A percentile compares a stretch with the other conserved stretches of the same genome.
Conservation (phyloP, 2,888 invertebrate species). For the Vanessa cardui region DNA sequence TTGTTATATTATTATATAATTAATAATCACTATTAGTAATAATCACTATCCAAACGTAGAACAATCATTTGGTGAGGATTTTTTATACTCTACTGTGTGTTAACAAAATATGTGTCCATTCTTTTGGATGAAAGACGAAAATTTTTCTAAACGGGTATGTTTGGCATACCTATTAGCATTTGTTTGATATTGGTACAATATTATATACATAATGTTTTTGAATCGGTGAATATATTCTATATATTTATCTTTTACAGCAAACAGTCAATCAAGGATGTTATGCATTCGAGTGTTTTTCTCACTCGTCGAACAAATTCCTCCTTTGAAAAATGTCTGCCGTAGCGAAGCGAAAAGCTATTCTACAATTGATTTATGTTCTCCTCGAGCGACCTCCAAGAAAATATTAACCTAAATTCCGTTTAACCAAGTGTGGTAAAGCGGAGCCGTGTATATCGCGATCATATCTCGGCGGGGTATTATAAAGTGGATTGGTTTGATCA, state of each 20-base stretch:
- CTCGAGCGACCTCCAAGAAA: slow-evolving; percentile 15
- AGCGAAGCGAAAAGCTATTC: slow-evolving; percentile 14
- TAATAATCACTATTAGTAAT: not conserved
- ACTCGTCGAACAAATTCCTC: slow-evolving; percentile 17
- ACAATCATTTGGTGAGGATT: too few relatives aligned
- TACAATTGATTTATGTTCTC: slow-evolving; percentile 32
- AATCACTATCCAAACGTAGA: too few relatives aligned
- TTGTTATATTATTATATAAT: slow-evolving; percentile 40
- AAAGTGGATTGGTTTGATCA: slow-evolving; percentile 18
- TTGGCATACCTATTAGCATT: too few relatives aligned
- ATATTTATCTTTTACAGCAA: not conserved
- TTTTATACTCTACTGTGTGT: too few relatives aligned
- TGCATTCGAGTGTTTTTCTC: slow-evolving; percentile 1
- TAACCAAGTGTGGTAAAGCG: slow-evolving; percentile 5
- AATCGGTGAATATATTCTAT: too few relatives aligned
- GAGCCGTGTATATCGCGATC: slow-evolving; percentile 13
- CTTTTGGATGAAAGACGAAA: too few relatives aligned
- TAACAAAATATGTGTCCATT: too few relatives aligned
- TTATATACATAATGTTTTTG: too few relatives aligned
- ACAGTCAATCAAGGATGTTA: not conserved
- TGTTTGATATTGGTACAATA: too few relatives aligned
- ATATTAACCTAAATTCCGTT: slow-evolving; percentile 23
- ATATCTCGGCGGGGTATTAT: slow-evolving; percentile 21
- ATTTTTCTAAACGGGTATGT: too few relatives aligned
- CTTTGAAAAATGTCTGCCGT: slow-evolving; percentile 19